Evolutionary conservation across 1,140 invertebrate species (phyloP).

Genomic region (Macrosteles quadrilineatus): DNA sequence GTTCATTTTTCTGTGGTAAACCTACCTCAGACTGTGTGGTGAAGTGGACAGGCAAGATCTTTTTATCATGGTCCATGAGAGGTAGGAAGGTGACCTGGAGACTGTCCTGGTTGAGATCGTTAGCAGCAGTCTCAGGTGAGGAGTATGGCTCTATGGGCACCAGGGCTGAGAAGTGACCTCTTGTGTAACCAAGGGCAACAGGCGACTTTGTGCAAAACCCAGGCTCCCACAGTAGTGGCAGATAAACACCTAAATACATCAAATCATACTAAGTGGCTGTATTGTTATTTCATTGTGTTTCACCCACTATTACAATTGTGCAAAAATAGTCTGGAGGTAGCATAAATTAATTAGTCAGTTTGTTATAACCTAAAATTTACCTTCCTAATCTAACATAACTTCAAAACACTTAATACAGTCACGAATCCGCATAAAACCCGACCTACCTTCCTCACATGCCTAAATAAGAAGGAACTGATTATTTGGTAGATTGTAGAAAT

Average conservation of each 20-base stretch:
- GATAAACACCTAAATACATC: conserved; percentile 75
- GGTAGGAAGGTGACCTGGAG: conserved; percentile 69
- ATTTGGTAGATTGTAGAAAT: too few relatives aligned
- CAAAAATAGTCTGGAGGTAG: too few relatives aligned
- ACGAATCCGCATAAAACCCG: too few relatives aligned
- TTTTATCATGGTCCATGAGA: conserved; percentile 85
- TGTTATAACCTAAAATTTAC: too few relatives aligned
- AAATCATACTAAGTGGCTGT: background rate
- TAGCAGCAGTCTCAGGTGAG: conserved; percentile 31
- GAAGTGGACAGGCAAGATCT: conserved; percentile 92
- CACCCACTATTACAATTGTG: too few relatives aligned
- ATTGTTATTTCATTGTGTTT: too few relatives aligned
- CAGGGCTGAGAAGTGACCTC: conserved; percentile 94
- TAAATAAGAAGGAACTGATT: too few relatives aligned
- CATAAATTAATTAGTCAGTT: too few relatives aligned
- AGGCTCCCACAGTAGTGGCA: conserved; percentile 93
- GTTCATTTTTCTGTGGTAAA: too few relatives aligned
- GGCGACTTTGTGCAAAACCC: conserved; percentile 90
- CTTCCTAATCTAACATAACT: too few relatives aligned
- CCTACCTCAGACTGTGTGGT: conserved; percentile 79
- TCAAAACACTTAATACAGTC: too few relatives aligned
- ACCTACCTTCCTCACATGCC: too few relatives aligned
- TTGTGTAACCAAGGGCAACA: conserved; percentile 91
- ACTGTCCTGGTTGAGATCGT: conserved; percentile 29
- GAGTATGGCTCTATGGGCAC: conserved; percentile 83